Conservation (phyloP, 2,888 invertebrate genomes). For the Beris chalybata region DNA sequence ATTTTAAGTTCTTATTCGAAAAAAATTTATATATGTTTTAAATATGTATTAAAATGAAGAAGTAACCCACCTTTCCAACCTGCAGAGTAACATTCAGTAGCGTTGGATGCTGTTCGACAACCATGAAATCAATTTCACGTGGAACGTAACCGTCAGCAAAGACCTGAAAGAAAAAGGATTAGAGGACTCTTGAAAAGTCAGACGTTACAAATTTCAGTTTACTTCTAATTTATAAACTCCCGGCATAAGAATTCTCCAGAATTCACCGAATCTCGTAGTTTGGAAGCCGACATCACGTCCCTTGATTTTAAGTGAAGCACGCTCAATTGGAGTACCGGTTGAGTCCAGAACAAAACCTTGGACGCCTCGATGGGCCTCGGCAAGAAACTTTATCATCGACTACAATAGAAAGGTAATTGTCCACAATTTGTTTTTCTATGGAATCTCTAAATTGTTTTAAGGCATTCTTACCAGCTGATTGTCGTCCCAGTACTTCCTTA, state of each 20-base stretch:
- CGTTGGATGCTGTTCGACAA: constrained; percentile 83
- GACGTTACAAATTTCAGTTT: constrained; percentile 38
- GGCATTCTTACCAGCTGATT: constrained; percentile 71
- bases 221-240: constrained; percentile 85
- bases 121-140: constrained; percentile 82
- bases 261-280: constrained; percentile 90
- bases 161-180: constrained; percentile 60
- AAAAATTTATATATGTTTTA: not conserved
- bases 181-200: not conserved
- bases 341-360: constrained; percentile 84
- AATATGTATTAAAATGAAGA: not conserved
- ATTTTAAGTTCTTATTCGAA: not conserved
- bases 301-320: constrained; percentile 76
- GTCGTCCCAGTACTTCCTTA: constrained; percentile 84
- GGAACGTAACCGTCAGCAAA: constrained; percentile 83
- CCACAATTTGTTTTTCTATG: not conserved
- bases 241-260: constrained; percentile 88
- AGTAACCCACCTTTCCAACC: constrained; percentile 68
- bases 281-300: constrained; percentile 83
- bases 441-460: constrained; percentile 16
- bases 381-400: constrained; percentile 80
- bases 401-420: constrained; percentile 47
- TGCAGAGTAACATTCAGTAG: constrained; percentile 80
- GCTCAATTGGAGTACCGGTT: constrained; percentile 75
- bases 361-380: constrained; percentile 85